Evolutionary conservation across 2,113 vertebrate genomes (phyloP).

Genomic region (Amia ocellicauda): DNA sequence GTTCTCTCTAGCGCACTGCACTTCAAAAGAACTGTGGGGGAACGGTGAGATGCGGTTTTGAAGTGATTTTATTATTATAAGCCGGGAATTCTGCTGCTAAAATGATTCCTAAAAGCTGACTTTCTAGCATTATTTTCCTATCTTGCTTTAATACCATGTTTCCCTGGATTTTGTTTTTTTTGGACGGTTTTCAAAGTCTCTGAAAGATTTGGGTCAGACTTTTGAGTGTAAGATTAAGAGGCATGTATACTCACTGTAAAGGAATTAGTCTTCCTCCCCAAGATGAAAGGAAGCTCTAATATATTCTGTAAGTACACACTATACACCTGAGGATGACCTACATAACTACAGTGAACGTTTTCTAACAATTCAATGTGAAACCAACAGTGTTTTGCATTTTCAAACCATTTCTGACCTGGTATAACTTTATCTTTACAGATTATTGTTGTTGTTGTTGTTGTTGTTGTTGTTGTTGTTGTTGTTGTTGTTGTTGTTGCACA

Average conservation of each 20-base stretch:
- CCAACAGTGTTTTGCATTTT: too few relatives aligned
- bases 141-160: conserved; percentile 22
- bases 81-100: neutral
- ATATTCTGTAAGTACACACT: too few relatives aligned
- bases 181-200: conserved; percentile 33
- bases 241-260: conserved; percentile 6
- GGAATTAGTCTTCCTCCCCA: conserved; percentile 7
- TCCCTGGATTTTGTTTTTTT: conserved; percentile 32
- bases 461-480: too few relatives aligned
- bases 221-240: conserved; percentile 17
- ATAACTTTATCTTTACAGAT: neutral
- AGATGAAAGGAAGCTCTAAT: neutral
- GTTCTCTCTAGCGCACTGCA: too few relatives aligned
- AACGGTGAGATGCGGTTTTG: too few relatives aligned
- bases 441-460: too few relatives aligned
- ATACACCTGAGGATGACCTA: too few relatives aligned
- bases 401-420: neutral
- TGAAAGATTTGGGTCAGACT: conserved; percentile 45
- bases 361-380: too few relatives aligned
- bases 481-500: too few relatives aligned
- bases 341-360: too few relatives aligned
- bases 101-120: conserved; percentile 12
- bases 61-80: neutral
- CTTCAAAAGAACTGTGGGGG: too few relatives aligned
- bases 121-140: neutral